Percentiles rank a stretch among this genome's conserved stretches.
Evolutionary conservation across 2,797 vertebrate genomes (phyloP).

Genomic region (Galagoides demidoff): DNA sequence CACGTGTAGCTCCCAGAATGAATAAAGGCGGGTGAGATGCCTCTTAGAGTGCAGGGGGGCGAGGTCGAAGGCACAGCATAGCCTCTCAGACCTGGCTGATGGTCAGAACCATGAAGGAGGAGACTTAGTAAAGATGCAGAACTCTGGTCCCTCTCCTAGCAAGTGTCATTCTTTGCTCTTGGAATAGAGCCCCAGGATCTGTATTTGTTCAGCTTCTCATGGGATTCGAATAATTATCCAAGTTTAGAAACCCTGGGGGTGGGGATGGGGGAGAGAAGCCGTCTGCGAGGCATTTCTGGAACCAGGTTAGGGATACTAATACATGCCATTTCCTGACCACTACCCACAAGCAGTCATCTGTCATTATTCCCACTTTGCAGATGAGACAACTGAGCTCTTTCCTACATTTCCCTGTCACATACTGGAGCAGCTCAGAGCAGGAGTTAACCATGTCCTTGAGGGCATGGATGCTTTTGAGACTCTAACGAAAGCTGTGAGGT

Average conservation of each 20-base stretch:
- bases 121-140: not conserved
- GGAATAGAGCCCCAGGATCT: not conserved
- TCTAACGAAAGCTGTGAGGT: not conserved
- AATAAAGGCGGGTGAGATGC: not conserved
- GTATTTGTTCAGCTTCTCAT: not conserved
- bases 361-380: not conserved
- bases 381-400: not conserved
- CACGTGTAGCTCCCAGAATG: not conserved
- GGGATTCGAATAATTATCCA: not conserved
- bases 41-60: fast-evolving
- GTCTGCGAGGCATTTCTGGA: not conserved
- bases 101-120: not conserved
- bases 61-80: not conserved
- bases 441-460: not conserved
- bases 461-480: not conserved
- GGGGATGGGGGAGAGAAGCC: not conserved
- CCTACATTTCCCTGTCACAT: not conserved
- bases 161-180: not conserved
- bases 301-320: not conserved
- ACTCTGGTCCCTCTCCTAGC: not conserved
- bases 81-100: not conserved
- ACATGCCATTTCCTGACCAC: not conserved
- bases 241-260: not conserved
- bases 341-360: not conserved
- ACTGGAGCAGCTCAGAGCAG: not conserved